Evolutionary conservation across 2,888 invertebrate species (phyloP).

Genomic region (Allolobophora icterica): DNA sequence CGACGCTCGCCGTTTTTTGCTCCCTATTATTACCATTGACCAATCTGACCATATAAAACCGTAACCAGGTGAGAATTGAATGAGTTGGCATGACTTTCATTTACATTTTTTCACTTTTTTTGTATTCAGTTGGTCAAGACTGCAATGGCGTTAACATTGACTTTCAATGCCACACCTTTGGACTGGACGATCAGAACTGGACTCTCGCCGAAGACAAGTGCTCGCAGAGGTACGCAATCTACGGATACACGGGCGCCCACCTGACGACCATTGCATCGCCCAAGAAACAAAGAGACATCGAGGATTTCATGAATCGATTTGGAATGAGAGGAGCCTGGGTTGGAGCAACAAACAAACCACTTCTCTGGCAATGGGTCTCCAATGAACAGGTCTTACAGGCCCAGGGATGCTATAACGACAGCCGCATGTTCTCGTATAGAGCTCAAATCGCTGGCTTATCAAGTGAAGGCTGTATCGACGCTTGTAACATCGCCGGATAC

Average conservation of each 20-base stretch:
- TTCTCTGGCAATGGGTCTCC: slow-evolving; percentile 10
- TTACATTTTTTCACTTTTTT: neutral
- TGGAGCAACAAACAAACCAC: slow-evolving; percentile 7
- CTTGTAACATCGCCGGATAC: neutral
- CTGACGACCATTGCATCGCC: neutral
- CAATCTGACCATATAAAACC: no score
- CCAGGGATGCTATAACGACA: slow-evolving; percentile 4
- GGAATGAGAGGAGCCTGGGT: neutral
- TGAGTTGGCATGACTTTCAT: neutral
- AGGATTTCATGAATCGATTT: neutral
- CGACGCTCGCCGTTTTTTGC: no score
- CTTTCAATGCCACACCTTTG: slow-evolving; percentile 14
- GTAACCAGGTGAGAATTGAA: no score
- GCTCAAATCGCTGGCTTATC: slow-evolving; percentile 7
- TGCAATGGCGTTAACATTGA: neutral
- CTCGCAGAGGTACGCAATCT: neutral
- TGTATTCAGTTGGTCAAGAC: neutral
- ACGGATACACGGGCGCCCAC: neutral
- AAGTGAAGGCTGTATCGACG: slow-evolving; percentile 2
- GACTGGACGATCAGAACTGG: neutral
- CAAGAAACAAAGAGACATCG: neutral
- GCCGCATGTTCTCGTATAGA: neutral
- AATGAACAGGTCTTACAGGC: neutral
- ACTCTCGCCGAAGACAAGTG: neutral
- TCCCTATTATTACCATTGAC: no score